phyloP scores from a whole-genome alignment of 2,797 vertebrate species.

The Mus minutoides region DNA sequence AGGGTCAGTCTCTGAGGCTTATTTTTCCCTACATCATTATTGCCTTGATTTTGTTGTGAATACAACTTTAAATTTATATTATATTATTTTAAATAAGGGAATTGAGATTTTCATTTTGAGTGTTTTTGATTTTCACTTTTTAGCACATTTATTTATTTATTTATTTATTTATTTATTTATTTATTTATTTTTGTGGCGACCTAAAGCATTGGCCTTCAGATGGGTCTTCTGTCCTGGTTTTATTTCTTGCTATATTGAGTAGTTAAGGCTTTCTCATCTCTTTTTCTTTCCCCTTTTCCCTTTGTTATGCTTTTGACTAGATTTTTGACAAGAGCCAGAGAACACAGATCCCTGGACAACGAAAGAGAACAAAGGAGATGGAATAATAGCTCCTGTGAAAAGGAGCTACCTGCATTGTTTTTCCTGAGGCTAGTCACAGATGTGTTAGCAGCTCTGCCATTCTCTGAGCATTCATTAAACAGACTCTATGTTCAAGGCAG shows the following conservation, averaged over 20 bases:
- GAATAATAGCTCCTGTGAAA: background rate
- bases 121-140: constrained; percentile 52
- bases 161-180: too few species aligned
- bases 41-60: constrained; percentile 46
- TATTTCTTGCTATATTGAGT: background rate
- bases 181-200: background rate
- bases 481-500: background rate
- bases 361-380: background rate
- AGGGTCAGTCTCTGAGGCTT: background rate
- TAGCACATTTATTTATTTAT: background rate
- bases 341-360: background rate
- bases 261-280: background rate
- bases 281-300: too few species aligned
- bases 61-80: constrained; percentile 44
- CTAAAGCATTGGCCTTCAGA: background rate
- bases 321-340: constrained; percentile 41
- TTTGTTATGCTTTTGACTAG: background rate
- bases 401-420: background rate
- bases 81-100: constrained; percentile 50
- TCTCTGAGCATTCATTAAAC: background rate
- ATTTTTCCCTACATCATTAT: background rate
- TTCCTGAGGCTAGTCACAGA: background rate
- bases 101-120: constrained; percentile 31
- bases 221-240: constrained; percentile 1
- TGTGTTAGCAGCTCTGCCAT: background rate